A percentile compares a stretch with the other conserved stretches of the same genome.
Conservation (phyloP, 2,113 vertebrate species). For the Dicentrarchus labrax region DNA sequence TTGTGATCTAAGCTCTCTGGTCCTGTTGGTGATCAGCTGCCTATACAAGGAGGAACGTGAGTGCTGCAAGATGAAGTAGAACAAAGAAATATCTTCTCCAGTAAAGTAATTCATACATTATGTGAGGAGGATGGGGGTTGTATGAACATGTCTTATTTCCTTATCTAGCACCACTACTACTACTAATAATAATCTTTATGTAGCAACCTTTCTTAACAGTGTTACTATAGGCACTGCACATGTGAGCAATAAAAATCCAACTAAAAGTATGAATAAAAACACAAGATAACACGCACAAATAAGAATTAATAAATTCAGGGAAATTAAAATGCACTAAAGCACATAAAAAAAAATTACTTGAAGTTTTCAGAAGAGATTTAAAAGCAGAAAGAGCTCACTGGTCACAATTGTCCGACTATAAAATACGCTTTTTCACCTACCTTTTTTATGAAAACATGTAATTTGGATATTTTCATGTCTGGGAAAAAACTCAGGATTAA, state of each 20-base stretch:
- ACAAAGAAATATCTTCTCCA: not conserved
- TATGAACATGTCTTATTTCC: not conserved
- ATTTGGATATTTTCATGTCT: too few relatives aligned
- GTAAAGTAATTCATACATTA: not conserved
- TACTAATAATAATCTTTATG: not conserved
- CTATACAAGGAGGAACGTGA: not conserved
- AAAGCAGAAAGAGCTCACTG: not conserved
- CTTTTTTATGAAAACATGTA: too few relatives aligned
- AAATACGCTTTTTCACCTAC: too few relatives aligned
- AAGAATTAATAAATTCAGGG: not conserved
- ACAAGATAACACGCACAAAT: not conserved
- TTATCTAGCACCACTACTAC: not conserved
- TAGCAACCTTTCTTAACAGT: not conserved
- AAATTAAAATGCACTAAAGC: not conserved
- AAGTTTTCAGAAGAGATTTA: not conserved
- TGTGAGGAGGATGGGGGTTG: not conserved
- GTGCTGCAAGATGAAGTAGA: not conserved
- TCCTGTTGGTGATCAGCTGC: constrained; percentile 28
- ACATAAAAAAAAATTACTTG: not conserved
- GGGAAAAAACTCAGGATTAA: not conserved
- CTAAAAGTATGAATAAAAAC: not conserved
- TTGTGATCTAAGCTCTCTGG: constrained; percentile 30
- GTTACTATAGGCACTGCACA: not conserved
- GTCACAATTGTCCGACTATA: too few relatives aligned
- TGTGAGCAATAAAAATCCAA: not conserved